These are phyloP conservation scores for Acanthiza pusilla DNA, from an alignment of 2,797 vertebrate genomes.

Conservation along the genomic window DNA sequence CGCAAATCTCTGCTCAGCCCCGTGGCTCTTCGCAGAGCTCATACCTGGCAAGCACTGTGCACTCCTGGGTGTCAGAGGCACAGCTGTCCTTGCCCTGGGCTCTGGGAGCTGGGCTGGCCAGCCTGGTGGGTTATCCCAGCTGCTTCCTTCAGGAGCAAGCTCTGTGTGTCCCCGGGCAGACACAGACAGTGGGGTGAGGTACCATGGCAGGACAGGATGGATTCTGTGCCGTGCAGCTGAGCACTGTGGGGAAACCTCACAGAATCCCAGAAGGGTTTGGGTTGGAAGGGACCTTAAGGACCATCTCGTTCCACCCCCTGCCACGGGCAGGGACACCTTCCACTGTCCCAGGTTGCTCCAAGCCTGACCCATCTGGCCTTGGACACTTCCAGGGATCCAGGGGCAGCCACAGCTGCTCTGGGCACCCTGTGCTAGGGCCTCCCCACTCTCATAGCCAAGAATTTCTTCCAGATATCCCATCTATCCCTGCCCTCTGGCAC, in stretches of 20 bases:
- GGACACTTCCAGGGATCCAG: neutral
- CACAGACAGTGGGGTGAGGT: neutral
- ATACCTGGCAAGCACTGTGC: fast-evolving
- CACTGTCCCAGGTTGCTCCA: fast-evolving
- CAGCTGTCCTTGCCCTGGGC: fast-evolving
- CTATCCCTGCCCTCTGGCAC: neutral
- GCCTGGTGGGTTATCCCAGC: neutral
- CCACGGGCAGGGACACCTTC: neutral
- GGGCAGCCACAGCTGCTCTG: neutral
- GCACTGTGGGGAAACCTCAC: neutral
- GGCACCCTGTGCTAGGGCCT: neutral
- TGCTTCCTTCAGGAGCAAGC: neutral
- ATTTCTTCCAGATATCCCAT: neutral
- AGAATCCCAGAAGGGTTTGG: neutral
- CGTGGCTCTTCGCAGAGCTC: fast-evolving
- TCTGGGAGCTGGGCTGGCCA: neutral
- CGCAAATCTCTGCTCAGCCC: neutral
- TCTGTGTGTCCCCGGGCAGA: neutral
- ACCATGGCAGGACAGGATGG: neutral
- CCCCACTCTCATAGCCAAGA: neutral
- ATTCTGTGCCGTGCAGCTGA: neutral
- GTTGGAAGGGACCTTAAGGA: neutral
- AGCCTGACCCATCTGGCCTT: fast-evolving
- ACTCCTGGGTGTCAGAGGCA: neutral
- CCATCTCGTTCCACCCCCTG: fast-evolving